Base-by-base conservation (phyloP, 2,797 vertebrate genomes). In the Peromyscus melanophrys region DNA sequence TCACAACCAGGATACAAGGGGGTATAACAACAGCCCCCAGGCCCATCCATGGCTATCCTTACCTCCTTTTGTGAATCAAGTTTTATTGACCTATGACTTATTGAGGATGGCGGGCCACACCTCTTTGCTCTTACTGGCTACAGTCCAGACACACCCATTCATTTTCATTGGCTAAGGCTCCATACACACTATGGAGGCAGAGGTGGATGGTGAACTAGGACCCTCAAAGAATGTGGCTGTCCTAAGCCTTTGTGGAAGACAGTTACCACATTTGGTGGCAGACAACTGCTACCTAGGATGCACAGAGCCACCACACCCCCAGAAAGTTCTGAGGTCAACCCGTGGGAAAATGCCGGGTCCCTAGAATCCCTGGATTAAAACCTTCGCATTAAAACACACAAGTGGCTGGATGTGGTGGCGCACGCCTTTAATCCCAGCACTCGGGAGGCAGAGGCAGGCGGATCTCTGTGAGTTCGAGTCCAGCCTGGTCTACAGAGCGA, bases 1-100 rank as follows among this genome's bases (percentile, higher is more conserved):
- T 76, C 29, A 43, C 0, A 69, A 31, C 90, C 61, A 40, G 40
- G 19, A 16, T 31, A 46, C 69, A 77, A 52, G 73, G 52, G 52
- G n/a, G 29, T 52, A 55, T 43, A 63, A 90, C 34, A 49, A 85
- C 17, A 37, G n/a, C 19, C 73, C 61, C 92, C 3, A 29, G 71
- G 34, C 8, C 8, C 77, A 55, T 37, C 71, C 61, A 49, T 27
- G 43, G 83, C 43, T n/a, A 27, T 2, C 7, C 5, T 23, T 52
- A n/a, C 71, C 77, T 78, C 21, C 63, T 69, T 76, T 25, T 52
- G 49, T 76, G 77, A 88, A 96, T 94, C 57, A 95, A 97, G 76
- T 92, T 82, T 52, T 85, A 67, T n/a, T 69, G 40, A 14, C 19
- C 40, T 65, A 29, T 43, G 17, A 84, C 77, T 55, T 83, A 69